phyloP scores from a whole-genome alignment of 2,797 vertebrate species.

The Okamejei kenojei region DNA sequence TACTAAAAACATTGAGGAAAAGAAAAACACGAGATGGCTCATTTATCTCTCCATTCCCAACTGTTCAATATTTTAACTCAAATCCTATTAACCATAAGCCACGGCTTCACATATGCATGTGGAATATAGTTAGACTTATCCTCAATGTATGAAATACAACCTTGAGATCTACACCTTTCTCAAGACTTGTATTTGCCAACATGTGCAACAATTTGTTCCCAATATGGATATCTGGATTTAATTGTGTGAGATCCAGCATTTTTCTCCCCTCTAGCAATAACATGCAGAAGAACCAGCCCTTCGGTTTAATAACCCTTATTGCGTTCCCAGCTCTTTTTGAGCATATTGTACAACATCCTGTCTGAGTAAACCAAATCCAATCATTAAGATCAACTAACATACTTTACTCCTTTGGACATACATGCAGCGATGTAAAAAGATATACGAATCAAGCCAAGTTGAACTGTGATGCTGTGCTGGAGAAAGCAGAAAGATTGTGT shows the following conservation, averaged over 20 bases:
- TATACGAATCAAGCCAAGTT: background rate
- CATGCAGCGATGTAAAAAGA: background rate
- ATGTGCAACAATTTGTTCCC: background rate
- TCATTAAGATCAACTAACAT: background rate
- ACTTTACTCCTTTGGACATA: constrained; percentile 4
- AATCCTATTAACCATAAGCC: background rate
- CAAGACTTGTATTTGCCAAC: background rate
- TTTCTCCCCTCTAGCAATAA: background rate
- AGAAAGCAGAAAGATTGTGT: background rate
- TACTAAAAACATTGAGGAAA: background rate
- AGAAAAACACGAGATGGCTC: background rate
- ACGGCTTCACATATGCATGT: background rate
- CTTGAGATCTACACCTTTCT: background rate
- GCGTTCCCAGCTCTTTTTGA: background rate
- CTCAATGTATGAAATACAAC: background rate
- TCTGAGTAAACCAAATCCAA: background rate
- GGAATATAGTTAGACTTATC: background rate
- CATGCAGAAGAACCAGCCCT: background rate
- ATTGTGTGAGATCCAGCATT: background rate
- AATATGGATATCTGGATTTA: background rate
- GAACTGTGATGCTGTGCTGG: constrained; percentile 18
- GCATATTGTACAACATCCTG: background rate
- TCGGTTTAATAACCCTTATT: background rate
- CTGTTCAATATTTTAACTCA: background rate
- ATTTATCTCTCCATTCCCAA: background rate